Percentiles rank a stretch among this genome's conserved stretches.
These are phyloP conservation scores for Eurytemora carolleeae DNA, from an alignment of 1,140 invertebrate genomes.

Conservation along the genomic window DNA sequence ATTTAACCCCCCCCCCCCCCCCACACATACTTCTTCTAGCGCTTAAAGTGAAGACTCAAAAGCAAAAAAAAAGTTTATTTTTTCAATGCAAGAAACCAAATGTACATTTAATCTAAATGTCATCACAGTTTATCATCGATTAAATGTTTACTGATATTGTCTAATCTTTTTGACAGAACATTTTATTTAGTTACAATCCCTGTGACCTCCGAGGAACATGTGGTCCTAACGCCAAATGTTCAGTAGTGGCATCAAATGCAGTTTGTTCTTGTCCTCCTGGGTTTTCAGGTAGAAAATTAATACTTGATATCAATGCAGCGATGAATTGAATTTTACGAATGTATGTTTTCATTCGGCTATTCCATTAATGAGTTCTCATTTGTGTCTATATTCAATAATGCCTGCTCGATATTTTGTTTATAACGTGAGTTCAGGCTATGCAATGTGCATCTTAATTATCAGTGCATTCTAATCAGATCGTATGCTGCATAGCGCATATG, in stretches of 20 bases:
- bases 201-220: conserved; percentile 53
- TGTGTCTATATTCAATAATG: neutral
- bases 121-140: too few relatives aligned
- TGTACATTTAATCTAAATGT: too few relatives aligned
- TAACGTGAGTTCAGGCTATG: neutral
- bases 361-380: neutral
- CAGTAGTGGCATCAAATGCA: conserved; percentile 22
- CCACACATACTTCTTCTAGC: too few relatives aligned
- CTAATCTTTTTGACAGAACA: too few relatives aligned
- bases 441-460: neutral
- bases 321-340: neutral
- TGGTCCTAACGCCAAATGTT: conserved; percentile 48
- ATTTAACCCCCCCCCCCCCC: too few relatives aligned
- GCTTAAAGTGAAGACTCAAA: too few relatives aligned
- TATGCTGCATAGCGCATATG: too few relatives aligned
- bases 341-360: neutral
- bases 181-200: conserved; percentile 4
- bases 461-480: too few relatives aligned
- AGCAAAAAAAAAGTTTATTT: too few relatives aligned
- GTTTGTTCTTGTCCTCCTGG: conserved; percentile 19
- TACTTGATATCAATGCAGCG: neutral
- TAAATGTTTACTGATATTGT: too few relatives aligned
- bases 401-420: neutral
- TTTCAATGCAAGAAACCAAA: too few relatives aligned
- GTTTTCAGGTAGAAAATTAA: conserved; percentile 17